Percentiles rank a stretch among this genome's conserved stretches.
Conservation (phyloP, 1,140 invertebrate species). For the Acromyrmex heyeri region DNA sequence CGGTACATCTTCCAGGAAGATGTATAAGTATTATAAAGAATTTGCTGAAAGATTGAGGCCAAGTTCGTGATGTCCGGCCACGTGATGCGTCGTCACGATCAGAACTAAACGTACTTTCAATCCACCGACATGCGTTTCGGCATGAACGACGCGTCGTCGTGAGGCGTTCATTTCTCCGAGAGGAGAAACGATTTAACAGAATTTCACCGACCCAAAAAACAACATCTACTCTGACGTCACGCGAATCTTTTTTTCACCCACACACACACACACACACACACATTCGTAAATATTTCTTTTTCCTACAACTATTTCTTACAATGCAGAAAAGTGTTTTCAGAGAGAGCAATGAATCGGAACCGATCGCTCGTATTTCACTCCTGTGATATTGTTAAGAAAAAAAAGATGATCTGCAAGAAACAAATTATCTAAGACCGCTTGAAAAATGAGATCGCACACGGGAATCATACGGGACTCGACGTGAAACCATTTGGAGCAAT, state of each 20-base stretch:
- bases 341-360: constrained; percentile 27
- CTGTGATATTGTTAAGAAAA: not conserved
- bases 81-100: constrained; percentile 57
- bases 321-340: not conserved
- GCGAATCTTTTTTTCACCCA: constrained; percentile 19
- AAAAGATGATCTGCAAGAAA: not conserved
- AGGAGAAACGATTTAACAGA: constrained; percentile 69
- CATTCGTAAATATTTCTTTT: not conserved
- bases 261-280: too few relatives aligned
- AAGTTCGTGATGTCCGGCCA: constrained; percentile 61
- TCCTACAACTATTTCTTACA: not conserved
- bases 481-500: constrained; percentile 23
- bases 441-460: constrained; percentile 28
- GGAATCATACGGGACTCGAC: constrained; percentile 34
- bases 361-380: not conserved
- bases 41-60: constrained; percentile 62
- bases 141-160: constrained; percentile 33
- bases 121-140: constrained; percentile 51
- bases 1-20: not conserved
- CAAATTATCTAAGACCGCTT: not conserved
- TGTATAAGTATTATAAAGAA: constrained; percentile 4
- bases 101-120: constrained; percentile 76
- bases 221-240: not conserved
- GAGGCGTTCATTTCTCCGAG: constrained; percentile 51
- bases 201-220: constrained; percentile 85